These are phyloP conservation scores for Microctenopoma stevenorrisi DNA, from an alignment of 2,797 vertebrate genomes.

Conservation along the genomic window DNA sequence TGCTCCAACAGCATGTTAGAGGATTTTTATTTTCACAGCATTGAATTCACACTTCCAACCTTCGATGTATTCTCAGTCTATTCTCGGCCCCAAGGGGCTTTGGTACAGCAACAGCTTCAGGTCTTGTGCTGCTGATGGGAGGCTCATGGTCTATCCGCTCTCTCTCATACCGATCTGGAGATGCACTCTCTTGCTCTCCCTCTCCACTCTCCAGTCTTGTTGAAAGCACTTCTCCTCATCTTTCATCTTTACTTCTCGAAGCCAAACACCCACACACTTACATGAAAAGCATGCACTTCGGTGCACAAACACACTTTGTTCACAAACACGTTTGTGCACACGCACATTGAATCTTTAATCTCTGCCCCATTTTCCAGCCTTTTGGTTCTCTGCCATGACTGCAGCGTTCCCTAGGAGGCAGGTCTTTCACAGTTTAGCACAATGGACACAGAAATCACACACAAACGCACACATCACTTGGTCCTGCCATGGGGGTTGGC, in stretches of 20 bases:
- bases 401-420: slow-evolving; percentile 73
- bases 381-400: slow-evolving; percentile 76
- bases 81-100: not conserved
- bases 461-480: slow-evolving; percentile 35
- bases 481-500: slow-evolving; percentile 40
- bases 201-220: slow-evolving; percentile 43
- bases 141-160: slow-evolving; percentile 17
- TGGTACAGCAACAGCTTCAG: slow-evolving; percentile 16
- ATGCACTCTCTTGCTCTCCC: slow-evolving; percentile 50
- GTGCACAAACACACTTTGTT: slow-evolving; percentile 70
- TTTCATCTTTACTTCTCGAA: slow-evolving; percentile 57
- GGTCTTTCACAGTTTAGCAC: slow-evolving; percentile 71
- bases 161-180: slow-evolving; percentile 39
- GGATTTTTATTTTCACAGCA: slow-evolving; percentile 25
- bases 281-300: slow-evolving; percentile 42
- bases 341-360: slow-evolving; percentile 80
- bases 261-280: slow-evolving; percentile 68
- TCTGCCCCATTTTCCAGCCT: slow-evolving; percentile 78
- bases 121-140: slow-evolving; percentile 21
- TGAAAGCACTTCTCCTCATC: slow-evolving; percentile 70
- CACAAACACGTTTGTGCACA: slow-evolving; percentile 57
- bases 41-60: slow-evolving; percentile 14
- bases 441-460: slow-evolving; percentile 65
- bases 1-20: slow-evolving; percentile 15
- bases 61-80: slow-evolving; percentile 2